These are phyloP conservation scores for Labeo rohita DNA, from an alignment of 2,113 vertebrate species.

Conservation along the genomic window DNA sequence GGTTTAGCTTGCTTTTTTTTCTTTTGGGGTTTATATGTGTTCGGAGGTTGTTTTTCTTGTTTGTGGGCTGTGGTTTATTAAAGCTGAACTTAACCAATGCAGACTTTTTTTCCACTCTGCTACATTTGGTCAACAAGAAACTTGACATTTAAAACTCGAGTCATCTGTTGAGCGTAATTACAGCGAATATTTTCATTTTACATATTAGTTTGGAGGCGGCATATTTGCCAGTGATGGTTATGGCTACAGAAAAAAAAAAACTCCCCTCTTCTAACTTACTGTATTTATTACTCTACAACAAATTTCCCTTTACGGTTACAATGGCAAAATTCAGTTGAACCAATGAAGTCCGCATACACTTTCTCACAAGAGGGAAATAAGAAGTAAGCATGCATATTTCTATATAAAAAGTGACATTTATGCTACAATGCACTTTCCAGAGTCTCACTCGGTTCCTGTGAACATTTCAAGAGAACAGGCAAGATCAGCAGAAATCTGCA, in stretches of 20 bases:
- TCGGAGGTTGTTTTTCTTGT: conserved; percentile 14
- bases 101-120: conserved; percentile 8
- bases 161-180: not conserved
- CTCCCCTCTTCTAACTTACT: not conserved
- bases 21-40: not conserved
- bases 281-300: not conserved
- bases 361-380: not conserved
- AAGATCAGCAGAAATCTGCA: conserved; percentile 34
- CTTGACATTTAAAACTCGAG: conserved; percentile 56
- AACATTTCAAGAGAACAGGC: conserved; percentile 22
- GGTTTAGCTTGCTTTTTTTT: not conserved
- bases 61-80: conserved; percentile 58
- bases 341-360: not conserved
- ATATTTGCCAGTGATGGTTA: not conserved
- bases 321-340: not conserved
- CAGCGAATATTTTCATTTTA: not conserved
- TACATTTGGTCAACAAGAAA: conserved; percentile 49
- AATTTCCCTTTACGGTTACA: not conserved
- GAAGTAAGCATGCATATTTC: not conserved
- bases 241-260: not conserved
- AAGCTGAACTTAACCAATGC: conserved; percentile 27
- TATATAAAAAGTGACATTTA: not conserved
- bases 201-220: not conserved
- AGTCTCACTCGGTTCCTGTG: not conserved
- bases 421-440: not conserved